Base-by-base conservation (phyloP, 2,113 vertebrate species). In the Myanophis thanlyinensis region DNA sequence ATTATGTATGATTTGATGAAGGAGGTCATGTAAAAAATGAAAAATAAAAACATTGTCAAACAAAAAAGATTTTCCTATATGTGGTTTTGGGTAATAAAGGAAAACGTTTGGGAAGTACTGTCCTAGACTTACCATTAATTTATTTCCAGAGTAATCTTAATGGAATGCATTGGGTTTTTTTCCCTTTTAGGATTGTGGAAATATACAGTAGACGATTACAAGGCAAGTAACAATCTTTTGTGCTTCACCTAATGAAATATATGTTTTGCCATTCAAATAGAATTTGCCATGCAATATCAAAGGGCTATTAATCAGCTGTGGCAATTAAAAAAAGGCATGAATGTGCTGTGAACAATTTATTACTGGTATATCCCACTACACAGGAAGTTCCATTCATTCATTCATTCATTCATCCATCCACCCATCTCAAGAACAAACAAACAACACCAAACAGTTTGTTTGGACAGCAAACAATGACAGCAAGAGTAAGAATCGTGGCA, bases 171-270 rank as follows among this genome's bases (percentile, higher is more conserved):
- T 2, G 1, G 30, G 0, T 40, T 30, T 35, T 52, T 15, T 47
- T 35, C 3, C 87, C 91, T 92, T 96, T 90, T 92, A 99, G 99
- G 98, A 99, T 99, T 1, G 99, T 99, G 96, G 99, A 99, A 97
- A 99, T 99, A 94, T 99, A 99, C 97, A 99, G 99, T 88, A 98
- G 99, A 95, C 98, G 99, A 96, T 97, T 99, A 93, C 99, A 99
- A 98, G 99, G 99, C 99, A 98, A 97, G 85, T 18, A 12, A 11
- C 27, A 62, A 44, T 12, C 85, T 44, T 46, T 88, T 51, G 15
- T 47, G 40, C 5, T 27, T 48, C 40, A n/a, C 56, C 22, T 51
- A 27, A 35, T 40, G 62, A 84, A 49, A 73, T 89, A 11, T 30
- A 48, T 27, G 5, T 89, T 62, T 89, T 48, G 5, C 35, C 73